These are phyloP conservation scores for Alloscopus bannaensis DNA, from an alignment of 2,888 invertebrate species.

Conservation along the genomic window DNA sequence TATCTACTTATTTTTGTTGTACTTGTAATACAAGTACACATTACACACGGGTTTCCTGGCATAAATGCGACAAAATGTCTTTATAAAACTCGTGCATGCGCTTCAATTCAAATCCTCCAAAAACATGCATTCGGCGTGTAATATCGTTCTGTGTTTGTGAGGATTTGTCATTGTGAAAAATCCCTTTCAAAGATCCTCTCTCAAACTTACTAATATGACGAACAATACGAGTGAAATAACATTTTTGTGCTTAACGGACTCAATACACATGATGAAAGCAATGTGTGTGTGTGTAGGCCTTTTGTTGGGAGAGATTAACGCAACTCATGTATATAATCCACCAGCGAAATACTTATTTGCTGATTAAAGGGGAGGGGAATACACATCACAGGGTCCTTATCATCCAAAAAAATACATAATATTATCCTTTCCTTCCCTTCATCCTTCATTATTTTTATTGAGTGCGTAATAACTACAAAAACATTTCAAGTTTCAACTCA, in stretches of 20 bases:
- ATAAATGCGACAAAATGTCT: too few relatives aligned
- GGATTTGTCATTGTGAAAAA: not conserved
- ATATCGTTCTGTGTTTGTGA: too few relatives aligned
- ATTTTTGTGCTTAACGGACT: too few relatives aligned
- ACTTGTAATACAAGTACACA: not conserved
- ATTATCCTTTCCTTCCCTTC: conserved; percentile 28
- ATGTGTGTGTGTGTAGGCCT: not conserved
- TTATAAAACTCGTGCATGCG: conserved; percentile 4
- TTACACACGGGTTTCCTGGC: not conserved
- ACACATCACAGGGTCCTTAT: too few relatives aligned
- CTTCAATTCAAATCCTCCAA: not conserved
- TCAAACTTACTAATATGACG: not conserved
- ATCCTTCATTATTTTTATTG: too few relatives aligned
- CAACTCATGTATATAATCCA: conserved; percentile 44
- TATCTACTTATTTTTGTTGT: conserved; percentile 6
- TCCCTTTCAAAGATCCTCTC: not conserved
- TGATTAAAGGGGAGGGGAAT: conserved; percentile 53
- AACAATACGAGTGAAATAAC: too few relatives aligned
- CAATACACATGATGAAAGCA: not conserved
- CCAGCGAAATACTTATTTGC: conserved; percentile 61
- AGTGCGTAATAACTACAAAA: too few relatives aligned
- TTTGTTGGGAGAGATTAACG: conserved; percentile 6
- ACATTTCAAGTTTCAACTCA: too few relatives aligned
- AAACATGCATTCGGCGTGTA: too few relatives aligned
- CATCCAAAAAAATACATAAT: too few relatives aligned